These are phyloP conservation scores for Mongoloraphidia duomilia DNA, from an alignment of 2,888 invertebrate genomes.

Conservation along the genomic window DNA sequence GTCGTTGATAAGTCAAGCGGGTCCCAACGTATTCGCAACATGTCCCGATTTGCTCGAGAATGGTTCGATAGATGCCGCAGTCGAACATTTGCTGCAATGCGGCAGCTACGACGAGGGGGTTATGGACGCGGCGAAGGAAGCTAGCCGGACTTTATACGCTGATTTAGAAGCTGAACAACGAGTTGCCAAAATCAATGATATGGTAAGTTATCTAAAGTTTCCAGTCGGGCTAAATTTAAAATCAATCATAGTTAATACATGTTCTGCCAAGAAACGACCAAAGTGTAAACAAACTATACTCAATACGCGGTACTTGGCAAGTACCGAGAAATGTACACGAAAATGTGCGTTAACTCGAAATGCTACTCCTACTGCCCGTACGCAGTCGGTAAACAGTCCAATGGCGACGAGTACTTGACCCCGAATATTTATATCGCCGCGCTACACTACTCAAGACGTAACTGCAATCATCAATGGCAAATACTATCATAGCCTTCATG, in stretches of 20 bases:
- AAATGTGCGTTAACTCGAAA: too few relatives aligned
- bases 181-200: conserved; percentile 64
- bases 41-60: conserved; percentile 31
- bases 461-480: too few relatives aligned
- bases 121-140: conserved; percentile 78
- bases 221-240: not conserved
- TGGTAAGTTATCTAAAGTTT: conserved; percentile 43
- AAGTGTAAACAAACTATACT: too few relatives aligned
- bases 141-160: conserved; percentile 68
- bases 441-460: too few relatives aligned
- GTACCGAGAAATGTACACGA: too few relatives aligned
- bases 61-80: conserved; percentile 22
- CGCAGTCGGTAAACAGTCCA: too few relatives aligned
- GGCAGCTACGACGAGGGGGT: conserved; percentile 56
- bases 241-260: not conserved
- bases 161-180: conserved; percentile 52
- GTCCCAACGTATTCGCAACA: conserved; percentile 42
- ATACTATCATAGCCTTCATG: too few relatives aligned
- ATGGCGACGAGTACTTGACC: too few relatives aligned
- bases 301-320: too few relatives aligned
- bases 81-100: conserved; percentile 40
- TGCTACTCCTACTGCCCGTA: too few relatives aligned
- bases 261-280: too few relatives aligned
- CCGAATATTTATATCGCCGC: too few relatives aligned
- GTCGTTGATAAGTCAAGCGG: conserved; percentile 36